Evolutionary conservation across 2,113 vertebrate species (phyloP), one percentile per base, ranked within the genome.

Genomic region (Mirounga angustirostris): DNA sequence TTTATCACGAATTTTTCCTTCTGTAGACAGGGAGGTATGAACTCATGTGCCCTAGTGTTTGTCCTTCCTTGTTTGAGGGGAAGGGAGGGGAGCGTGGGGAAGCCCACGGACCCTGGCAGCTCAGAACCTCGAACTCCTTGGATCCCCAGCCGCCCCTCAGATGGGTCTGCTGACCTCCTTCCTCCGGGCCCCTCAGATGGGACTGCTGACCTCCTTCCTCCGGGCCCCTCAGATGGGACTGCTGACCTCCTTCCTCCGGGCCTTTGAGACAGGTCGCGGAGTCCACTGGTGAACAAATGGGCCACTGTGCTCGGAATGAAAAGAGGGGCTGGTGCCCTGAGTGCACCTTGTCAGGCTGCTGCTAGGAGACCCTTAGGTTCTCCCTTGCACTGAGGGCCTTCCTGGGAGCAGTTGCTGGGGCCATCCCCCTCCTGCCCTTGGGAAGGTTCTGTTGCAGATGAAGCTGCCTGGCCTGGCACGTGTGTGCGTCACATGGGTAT

Each of bases 1-100:
- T 92, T 92, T 83, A 54, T 52, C 50, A 19, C 79, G 79, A 59
- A 16, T 82, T 59, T 88, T 82, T 63, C 85, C 93, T 88, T 80
- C 76, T 76, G 13, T 84, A 26, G 76, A 71, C 36, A 73, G 56
- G 28, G 80, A 80, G 43, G 18, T 50, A 18, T 69, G 65, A 78
- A 65, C 52, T 86, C 33, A 61, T 8, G 14, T 14, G 50, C 13
- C 30, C 7, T 52, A 33, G 11, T 3, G 36, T 28, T 85, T 24
- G 2, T 50, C 11, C 12, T 16, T 18, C 81, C 63, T 61, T 40
- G 24, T 93, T 63, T 92, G 87, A 85, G 84, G n/a, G 69, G 33
- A 52, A 91, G 46, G 46, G 61, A 74, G 2, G 24, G n/a, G 40
- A 56, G 73, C 3, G 7, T 5, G 58, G 59, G 50, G 36, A 81